Percentiles rank a stretch among this genome's conserved stretches.
phyloP scores from a whole-genome alignment of 2,888 invertebrate species.

The Deilephila porcellus region DNA sequence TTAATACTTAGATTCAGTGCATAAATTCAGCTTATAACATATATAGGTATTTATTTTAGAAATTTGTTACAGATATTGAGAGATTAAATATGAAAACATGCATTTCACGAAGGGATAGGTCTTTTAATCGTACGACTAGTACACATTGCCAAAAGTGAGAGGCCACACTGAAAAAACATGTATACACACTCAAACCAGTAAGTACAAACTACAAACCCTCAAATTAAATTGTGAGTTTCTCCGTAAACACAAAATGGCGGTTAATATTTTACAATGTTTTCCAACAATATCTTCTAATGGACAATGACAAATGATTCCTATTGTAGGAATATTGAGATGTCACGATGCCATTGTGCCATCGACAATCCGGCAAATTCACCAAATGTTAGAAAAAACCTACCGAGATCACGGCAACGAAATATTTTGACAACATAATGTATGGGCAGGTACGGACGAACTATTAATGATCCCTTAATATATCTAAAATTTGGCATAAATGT shows the following conservation, averaged over 20 bases:
- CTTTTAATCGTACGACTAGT: too few species aligned
- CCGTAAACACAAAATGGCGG: conserved; percentile 29
- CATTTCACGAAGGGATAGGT: too few species aligned
- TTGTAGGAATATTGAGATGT: conserved; percentile 80
- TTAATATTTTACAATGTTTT: conserved; percentile 68
- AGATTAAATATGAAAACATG: too few species aligned
- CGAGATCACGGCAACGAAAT: conserved; percentile 66
- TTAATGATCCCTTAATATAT: conserved; percentile 75
- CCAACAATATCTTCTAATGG: conserved; percentile 81
- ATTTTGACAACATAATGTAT: conserved; percentile 83
- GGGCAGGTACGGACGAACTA: conserved; percentile 65
- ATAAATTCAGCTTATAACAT: too few species aligned
- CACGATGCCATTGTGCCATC: conserved; percentile 66
- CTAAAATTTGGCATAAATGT: conserved; percentile 47
- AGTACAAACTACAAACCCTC: conserved; percentile 19
- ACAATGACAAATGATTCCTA: conserved; percentile 82
- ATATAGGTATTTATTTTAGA: too few species aligned
- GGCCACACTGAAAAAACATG: background rate
- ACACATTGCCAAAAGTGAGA: too few species aligned
- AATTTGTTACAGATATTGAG: too few species aligned
- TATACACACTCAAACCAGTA: conserved; percentile 4
- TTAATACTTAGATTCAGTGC: background rate
- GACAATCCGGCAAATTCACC: conserved; percentile 77
- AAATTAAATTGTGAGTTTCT: conserved; percentile 30
- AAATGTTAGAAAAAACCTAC: conserved; percentile 63